phyloP scores from a whole-genome alignment of 1,140 invertebrate genomes.

The Microplitis demolitor region DNA sequence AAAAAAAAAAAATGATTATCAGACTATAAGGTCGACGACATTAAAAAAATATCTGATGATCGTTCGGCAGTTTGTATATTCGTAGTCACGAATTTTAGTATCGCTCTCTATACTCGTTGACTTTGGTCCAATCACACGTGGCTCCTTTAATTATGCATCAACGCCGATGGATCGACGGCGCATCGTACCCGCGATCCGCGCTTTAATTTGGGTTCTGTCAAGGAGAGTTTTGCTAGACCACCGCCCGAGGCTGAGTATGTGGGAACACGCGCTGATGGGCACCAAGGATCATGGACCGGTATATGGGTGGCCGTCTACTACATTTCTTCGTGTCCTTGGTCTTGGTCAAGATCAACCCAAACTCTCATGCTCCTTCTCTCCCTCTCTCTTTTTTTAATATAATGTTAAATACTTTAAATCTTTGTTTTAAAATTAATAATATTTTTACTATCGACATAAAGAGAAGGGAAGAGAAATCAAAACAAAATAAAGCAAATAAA shows the following conservation, averaged over 20 bases:
- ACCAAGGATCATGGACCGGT: constrained; percentile 36
- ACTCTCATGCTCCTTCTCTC: constrained; percentile 20
- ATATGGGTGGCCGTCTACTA: constrained; percentile 47
- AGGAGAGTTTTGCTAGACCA: constrained; percentile 43
- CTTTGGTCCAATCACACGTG: constrained; percentile 50
- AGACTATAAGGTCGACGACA: too few relatives aligned
- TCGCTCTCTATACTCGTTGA: not conserved
- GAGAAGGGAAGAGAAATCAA: too few relatives aligned
- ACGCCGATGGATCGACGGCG: constrained; percentile 30
- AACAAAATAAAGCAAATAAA: too few relatives aligned
- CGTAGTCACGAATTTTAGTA: constrained; percentile 4
- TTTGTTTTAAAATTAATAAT: too few relatives aligned
- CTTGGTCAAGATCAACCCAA: constrained; percentile 28
- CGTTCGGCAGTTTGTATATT: not conserved
- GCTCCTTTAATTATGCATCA: constrained; percentile 55
- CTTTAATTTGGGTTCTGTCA: constrained; percentile 52
- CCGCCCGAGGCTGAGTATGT: constrained; percentile 52
- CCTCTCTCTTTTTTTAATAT: constrained; percentile 17
- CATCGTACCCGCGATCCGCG: constrained; percentile 27
- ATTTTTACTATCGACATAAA: too few relatives aligned
- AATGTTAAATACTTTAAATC: not conserved
- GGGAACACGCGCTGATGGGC: constrained; percentile 39
- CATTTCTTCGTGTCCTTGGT: constrained; percentile 42
- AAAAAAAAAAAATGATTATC: too few relatives aligned
- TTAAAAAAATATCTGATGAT: not conserved